Base-by-base conservation (phyloP, 1,140 invertebrate species). In the Drosophila ercepeae region DNA sequence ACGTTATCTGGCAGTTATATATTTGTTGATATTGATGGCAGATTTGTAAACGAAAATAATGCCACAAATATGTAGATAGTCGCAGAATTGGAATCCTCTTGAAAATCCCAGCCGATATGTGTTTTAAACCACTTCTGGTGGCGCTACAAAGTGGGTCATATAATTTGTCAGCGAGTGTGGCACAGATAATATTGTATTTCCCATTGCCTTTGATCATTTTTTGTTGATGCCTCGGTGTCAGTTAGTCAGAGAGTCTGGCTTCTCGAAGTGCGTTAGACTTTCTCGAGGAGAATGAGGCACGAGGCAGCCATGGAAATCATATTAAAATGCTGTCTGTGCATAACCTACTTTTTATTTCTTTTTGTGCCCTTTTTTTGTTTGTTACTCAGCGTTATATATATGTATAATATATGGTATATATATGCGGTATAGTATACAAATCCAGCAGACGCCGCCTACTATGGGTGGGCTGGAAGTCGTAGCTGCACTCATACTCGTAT, bases 301-400 rank as follows among this genome's bases (percentile, higher is more conserved):
- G 34, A 13, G 70, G 67, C 67, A 84, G 79, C 75, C 79, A 78
- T 78, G 69, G 71, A 88, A 84, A 84, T 84, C 82, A 88, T 84
- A 84, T 88, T 84, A 84, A 88, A 88, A 86, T 74, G 82, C 72
- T 88, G 76, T 86, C 81, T 73, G 69, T 74, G 82, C 76, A 82
- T 88, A 88, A 71, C 82, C 82, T 74, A 88, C 64, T 86, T 86
- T 81, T 79, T 81, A 78, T 74, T 81, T 77, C 41, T 79, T 45
- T 69, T 45, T 50, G 18, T 39, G 23, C 14, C 4, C 5, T 39
- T 39, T 13, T 32, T 7, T 39, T 39, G 13, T 39, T 39, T 39
- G 36, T 39, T 39, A 16, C 36, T 8, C 4, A 21, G 4, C 4
- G 21, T 21, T 21, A 21, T 21, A 21, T 21, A 4, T 21, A 21